Conservation (phyloP, 2,888 invertebrate species). For the Patella pellucida region DNA sequence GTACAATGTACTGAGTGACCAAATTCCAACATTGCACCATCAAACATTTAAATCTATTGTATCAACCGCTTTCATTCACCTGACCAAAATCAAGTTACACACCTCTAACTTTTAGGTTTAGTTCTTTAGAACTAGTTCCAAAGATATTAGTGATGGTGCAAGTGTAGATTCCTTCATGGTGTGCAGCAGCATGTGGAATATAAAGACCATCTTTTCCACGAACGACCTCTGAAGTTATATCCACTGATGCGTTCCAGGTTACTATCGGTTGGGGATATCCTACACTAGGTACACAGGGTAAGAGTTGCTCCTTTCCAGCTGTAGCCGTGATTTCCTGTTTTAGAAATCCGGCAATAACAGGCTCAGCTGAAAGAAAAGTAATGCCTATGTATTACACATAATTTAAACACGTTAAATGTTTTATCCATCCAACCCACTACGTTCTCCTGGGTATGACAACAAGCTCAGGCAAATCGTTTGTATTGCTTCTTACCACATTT, state of each 20-base stretch:
- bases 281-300: not conserved
- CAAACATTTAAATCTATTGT: no score
- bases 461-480: no score
- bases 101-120: not conserved
- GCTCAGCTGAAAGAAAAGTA: not conserved
- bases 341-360: not conserved
- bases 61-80: no score
- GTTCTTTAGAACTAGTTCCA: not conserved
- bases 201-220: not conserved
- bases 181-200: not conserved
- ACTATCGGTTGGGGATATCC: not conserved
- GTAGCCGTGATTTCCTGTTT: not conserved
- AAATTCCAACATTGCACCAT: no score
- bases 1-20: no score
- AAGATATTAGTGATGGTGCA: constrained; percentile 1
- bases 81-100: not conserved
- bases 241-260: not conserved
- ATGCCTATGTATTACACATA: not conserved
- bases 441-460: no score
- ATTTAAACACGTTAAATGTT: not conserved
- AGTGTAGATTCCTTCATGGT: not conserved
- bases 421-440: no score
- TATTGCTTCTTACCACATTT: no score
- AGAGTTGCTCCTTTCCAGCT: not conserved
- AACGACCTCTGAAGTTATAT: not conserved